A percentile compares a stretch with the other conserved stretches of the same genome.
phyloP scores from a whole-genome alignment of 1,140 invertebrate genomes.

The Cephus cinctus region DNA sequence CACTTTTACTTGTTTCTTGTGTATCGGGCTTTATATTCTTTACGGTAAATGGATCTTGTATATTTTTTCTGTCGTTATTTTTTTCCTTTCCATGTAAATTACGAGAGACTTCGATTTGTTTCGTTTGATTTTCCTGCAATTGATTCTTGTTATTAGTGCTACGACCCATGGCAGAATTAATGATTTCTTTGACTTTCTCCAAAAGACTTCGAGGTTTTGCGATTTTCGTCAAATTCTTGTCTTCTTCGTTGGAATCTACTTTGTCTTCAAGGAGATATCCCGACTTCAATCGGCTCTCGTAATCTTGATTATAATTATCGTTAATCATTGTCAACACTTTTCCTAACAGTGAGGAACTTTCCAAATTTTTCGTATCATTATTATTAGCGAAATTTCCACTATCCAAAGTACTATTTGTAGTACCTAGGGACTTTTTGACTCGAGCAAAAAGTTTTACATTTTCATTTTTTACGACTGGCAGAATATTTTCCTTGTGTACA shows the following conservation, averaged over 20 bases:
- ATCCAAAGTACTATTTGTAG: not conserved
- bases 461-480: no score
- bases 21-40: not conserved
- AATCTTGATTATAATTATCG: no score
- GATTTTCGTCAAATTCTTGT: not conserved
- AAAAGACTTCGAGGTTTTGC: slow-evolving; percentile 19
- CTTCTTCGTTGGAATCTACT: no score
- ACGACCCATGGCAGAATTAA: slow-evolving; percentile 15
- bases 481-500: not conserved
- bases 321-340: not conserved
- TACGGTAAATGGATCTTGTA: not conserved
- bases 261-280: no score
- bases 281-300: no score
- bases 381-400: not conserved
- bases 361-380: not conserved
- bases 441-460: no score
- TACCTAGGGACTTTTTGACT: no score
- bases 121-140: not conserved
- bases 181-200: slow-evolving; percentile 19
- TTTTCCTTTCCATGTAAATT: not conserved
- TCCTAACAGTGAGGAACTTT: no score
- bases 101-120: not conserved
- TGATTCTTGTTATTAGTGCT: not conserved
- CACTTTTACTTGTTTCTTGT: not conserved
- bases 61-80: not conserved